These are phyloP conservation scores for Onychomys leucogaster DNA, from an alignment of 2,797 vertebrate genomes.

Conservation along the genomic window DNA sequence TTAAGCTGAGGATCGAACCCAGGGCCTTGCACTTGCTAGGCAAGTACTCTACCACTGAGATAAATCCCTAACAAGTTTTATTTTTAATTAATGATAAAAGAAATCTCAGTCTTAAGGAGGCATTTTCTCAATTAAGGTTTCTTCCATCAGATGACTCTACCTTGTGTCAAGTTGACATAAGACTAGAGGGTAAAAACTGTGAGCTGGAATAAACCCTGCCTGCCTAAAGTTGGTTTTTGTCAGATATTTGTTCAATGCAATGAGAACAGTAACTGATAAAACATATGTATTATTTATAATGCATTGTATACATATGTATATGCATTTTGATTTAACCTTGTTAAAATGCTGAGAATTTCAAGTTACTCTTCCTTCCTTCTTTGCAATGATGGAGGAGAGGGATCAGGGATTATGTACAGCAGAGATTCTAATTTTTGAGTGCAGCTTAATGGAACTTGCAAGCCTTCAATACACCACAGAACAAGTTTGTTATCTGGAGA, in stretches of 20 bases:
- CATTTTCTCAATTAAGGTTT: background rate
- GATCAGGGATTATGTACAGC: background rate
- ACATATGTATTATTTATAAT: background rate
- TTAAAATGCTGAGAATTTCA: background rate
- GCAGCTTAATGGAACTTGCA: background rate
- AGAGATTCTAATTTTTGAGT: background rate
- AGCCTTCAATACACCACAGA: background rate
- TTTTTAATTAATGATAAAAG: too few species aligned
- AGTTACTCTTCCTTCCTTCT: background rate
- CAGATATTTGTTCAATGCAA: background rate
- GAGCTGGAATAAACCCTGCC: background rate
- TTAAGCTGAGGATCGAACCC: too few species aligned
- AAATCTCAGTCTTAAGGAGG: background rate
- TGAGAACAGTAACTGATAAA: background rate
- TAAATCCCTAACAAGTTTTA: too few species aligned
- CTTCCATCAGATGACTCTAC: background rate
- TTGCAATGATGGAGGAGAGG: background rate
- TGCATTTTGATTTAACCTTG: background rate
- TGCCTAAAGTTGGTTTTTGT: background rate
- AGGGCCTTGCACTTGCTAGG: too few species aligned
- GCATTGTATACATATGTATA: background rate
- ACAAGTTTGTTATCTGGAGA: background rate
- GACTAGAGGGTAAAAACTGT: background rate
- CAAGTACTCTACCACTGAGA: too few species aligned
- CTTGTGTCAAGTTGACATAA: background rate